These are phyloP conservation scores for Flabesymbios commensalis DNA, from an alignment of 2,888 invertebrate genomes.

Conservation along the genomic window DNA sequence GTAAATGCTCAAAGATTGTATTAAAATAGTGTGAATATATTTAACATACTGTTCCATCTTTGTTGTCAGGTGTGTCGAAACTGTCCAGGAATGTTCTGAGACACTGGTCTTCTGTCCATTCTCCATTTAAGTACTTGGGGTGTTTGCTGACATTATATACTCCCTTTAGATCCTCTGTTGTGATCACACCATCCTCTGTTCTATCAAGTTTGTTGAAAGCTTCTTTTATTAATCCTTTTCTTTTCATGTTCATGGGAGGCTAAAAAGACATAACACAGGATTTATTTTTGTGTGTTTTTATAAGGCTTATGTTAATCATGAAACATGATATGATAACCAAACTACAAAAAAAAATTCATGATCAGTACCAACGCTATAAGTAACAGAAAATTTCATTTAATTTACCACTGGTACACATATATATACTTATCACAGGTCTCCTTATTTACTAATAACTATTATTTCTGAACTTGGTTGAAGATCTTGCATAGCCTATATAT, in stretches of 20 bases:
- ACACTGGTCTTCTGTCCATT: constrained; percentile 35
- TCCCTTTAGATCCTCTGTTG: constrained; percentile 40
- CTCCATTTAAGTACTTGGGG: constrained; percentile 31
- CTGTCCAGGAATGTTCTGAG: constrained; percentile 31
- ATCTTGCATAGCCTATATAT: too few species aligned
- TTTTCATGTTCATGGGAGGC: constrained; percentile 40
- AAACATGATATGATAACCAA: neutral
- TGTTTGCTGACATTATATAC: constrained; percentile 61
- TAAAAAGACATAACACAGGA: constrained; percentile 24
- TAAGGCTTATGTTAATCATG: neutral
- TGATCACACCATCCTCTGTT: constrained; percentile 73
- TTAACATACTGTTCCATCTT: constrained; percentile 26
- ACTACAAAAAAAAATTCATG: too few species aligned
- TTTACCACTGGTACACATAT: too few species aligned
- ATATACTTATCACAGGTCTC: too few species aligned
- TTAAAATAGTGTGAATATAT: neutral
- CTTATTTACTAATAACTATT: too few species aligned
- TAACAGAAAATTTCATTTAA: too few species aligned
- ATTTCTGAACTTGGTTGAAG: too few species aligned
- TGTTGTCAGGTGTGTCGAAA: constrained; percentile 31
- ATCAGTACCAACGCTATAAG: too few species aligned
- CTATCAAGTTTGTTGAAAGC: constrained; percentile 74
- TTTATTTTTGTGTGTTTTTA: neutral
- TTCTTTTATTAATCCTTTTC: constrained; percentile 33
- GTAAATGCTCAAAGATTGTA: too few species aligned